Percentiles rank a stretch among this genome's conserved stretches.
Evolutionary conservation across 2,888 invertebrate genomes (phyloP).

Genomic region (Anticlea derivata): DNA sequence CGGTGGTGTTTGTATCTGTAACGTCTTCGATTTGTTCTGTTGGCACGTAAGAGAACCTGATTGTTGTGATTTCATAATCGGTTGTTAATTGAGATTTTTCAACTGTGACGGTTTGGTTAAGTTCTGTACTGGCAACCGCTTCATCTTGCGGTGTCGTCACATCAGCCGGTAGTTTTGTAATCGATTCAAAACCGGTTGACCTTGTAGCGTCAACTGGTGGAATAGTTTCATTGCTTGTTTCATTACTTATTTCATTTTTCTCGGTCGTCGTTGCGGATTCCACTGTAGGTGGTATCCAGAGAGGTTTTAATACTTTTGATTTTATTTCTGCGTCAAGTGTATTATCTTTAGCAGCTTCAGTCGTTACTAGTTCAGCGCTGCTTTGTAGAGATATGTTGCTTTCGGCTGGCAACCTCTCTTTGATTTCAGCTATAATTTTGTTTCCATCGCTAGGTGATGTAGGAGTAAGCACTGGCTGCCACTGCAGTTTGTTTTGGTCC

Average conservation of each 20-base stretch:
- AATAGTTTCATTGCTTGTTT: conserved; percentile 56
- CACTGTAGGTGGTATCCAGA: conserved; percentile 57
- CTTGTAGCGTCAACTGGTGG: conserved; percentile 60
- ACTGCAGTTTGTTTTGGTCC: conserved; percentile 59
- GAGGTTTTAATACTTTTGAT: conserved; percentile 47
- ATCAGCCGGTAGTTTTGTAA: conserved; percentile 73
- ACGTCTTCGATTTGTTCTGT: conserved; percentile 51
- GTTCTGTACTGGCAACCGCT: conserved; percentile 50
- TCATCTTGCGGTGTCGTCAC: conserved; percentile 76
- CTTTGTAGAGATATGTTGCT: conserved; percentile 64
- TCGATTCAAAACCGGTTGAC: conserved; percentile 77
- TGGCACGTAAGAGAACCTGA: conserved; percentile 71
- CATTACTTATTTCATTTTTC: conserved; percentile 45
- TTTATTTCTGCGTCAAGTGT: conserved; percentile 37
- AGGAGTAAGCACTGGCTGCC: conserved; percentile 53
- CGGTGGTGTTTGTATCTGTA: conserved; percentile 43
- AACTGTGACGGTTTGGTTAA: conserved; percentile 50
- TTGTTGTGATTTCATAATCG: conserved; percentile 76
- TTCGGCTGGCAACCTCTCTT: conserved; percentile 64
- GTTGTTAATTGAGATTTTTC: conserved; percentile 49
- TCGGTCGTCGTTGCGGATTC: conserved; percentile 48
- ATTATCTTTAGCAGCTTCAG: conserved; percentile 45
- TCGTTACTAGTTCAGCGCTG: conserved; percentile 50
- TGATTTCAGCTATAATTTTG: conserved; percentile 49
- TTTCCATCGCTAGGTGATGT: conserved; percentile 42